Conservation (phyloP, 1,140 invertebrate genomes). For the Drosophila setifemur region DNA sequence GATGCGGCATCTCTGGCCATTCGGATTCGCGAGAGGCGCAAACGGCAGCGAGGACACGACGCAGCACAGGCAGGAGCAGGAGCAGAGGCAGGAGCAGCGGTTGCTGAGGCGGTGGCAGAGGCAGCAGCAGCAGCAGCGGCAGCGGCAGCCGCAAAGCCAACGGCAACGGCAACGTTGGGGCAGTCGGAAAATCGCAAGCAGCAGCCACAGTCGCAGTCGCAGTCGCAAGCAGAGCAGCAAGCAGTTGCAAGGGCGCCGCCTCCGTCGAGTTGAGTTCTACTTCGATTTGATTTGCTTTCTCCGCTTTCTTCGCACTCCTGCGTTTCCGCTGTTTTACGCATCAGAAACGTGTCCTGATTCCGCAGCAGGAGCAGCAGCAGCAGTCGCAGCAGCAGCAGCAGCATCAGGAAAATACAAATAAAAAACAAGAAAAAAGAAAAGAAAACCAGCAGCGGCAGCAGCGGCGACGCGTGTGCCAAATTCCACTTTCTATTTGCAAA, state of each 20-base stretch:
- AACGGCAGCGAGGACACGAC: conserved; percentile 11
- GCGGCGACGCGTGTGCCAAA: conserved; percentile 32
- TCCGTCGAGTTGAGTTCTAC: conserved; percentile 44
- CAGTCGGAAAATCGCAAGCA: conserved; percentile 35
- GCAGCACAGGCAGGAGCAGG: conserved; percentile 8
- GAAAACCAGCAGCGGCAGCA: background rate
- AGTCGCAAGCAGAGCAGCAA: conserved; percentile 40
- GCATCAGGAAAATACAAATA: background rate
- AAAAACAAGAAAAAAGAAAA: background rate
- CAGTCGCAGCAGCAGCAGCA: background rate
- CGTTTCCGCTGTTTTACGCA: conserved; percentile 22
- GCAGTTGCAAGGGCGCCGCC: conserved; percentile 40
- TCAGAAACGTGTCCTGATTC: conserved; percentile 33
- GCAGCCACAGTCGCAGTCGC: conserved; percentile 39
- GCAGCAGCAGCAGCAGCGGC: conserved; percentile 3
- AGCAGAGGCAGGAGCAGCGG: background rate
- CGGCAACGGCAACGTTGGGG: no score
- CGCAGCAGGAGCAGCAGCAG: conserved; percentile 12
- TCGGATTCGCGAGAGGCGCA: conserved; percentile 18
- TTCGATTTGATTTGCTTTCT: conserved; percentile 30
- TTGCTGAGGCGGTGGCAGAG: conserved; percentile 4
- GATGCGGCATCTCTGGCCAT: background rate
- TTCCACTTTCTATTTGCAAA: conserved; percentile 19
- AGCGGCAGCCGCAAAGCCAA: background rate
- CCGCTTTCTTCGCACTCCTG: conserved; percentile 14